Base-by-base conservation (phyloP, 2,888 invertebrate genomes). In the Kuschelorhynchus macadamiae region DNA sequence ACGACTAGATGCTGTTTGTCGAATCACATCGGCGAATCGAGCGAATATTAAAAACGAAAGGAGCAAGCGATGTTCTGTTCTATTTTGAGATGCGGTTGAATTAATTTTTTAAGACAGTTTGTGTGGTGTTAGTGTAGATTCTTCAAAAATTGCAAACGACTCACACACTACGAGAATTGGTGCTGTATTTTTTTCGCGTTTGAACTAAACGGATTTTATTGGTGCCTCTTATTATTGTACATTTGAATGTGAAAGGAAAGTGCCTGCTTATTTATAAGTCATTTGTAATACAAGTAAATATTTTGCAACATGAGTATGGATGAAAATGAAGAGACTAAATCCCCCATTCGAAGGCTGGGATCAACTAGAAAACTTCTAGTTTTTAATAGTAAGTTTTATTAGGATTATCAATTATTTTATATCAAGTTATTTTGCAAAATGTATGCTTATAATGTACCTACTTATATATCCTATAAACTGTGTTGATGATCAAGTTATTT, bases 281-380 rank as follows among this genome's bases (percentile, higher is more conserved):
- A 7, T 25, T 25, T 25, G 7, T 25, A 25, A 25, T 7, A 25
- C 7, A 25, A 25, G 25, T 14, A 44, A 44, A 52, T 20, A 36
- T 4, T 50, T 39, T 39, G 8, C 16, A 44, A 42, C 17, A 53
- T 57, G 60, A 77, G 66, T 57, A 89, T 92, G 87, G 92, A 92
- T 84, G 92, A 92, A 81, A 90, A 90, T 79, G 92, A 92, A 78
- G 91, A 92, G 84, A 87, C 91, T 73, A 91, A 91, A 80, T 92
- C 92, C 74, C 92, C 93, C 50, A 92, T 93, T 85, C 91, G 91
- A 83, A 86, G 93, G 69, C 88, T 93, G 72, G 93, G 93, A 78
- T 93, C 93, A 72, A 92, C 92, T 59, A 88, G 93, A 81, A 93
- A 93, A 85, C 87, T 93, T 72, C 87, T 92, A 44, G 89, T 92